These are phyloP conservation scores for Tragelaphus strepsiceros DNA, from an alignment of 2,113 vertebrate species.

Conservation along the genomic window DNA sequence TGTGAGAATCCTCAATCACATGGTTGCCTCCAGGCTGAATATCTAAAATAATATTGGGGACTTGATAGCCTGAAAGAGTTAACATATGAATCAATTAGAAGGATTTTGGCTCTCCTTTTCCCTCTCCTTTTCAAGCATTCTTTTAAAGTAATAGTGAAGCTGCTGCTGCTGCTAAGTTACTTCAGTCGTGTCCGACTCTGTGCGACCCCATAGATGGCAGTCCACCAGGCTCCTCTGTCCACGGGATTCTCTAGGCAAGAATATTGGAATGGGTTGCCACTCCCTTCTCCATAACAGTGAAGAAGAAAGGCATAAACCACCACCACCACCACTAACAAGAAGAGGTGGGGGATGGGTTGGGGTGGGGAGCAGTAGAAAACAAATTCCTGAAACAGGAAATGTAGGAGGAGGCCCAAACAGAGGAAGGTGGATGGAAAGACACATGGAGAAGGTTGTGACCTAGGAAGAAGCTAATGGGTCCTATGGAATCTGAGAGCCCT, in stretches of 20 bases:
- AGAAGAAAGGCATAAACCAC: neutral
- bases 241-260: neutral
- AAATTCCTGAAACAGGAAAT: neutral
- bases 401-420: neutral
- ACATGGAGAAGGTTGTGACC: neutral
- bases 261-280: neutral
- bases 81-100: conserved; percentile 26
- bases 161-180: neutral
- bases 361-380: neutral
- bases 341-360: neutral
- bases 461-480: neutral
- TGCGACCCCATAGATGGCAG: rapidly evolving
- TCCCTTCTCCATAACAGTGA: neutral
- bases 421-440: neutral
- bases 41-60: conserved; percentile 86
- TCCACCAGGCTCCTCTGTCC: neutral
- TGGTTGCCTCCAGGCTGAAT: conserved; percentile 88
- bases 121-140: neutral
- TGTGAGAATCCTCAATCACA: conserved; percentile 84
- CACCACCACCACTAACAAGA: neutral
- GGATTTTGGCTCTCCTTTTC: neutral
- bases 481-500: neutral
- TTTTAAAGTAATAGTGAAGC: neutral
- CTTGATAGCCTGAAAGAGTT: conserved; percentile 77
- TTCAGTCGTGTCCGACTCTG: neutral